These are phyloP conservation scores for Homarus americanus DNA, from an alignment of 1,140 invertebrate species.

Conservation along the genomic window DNA sequence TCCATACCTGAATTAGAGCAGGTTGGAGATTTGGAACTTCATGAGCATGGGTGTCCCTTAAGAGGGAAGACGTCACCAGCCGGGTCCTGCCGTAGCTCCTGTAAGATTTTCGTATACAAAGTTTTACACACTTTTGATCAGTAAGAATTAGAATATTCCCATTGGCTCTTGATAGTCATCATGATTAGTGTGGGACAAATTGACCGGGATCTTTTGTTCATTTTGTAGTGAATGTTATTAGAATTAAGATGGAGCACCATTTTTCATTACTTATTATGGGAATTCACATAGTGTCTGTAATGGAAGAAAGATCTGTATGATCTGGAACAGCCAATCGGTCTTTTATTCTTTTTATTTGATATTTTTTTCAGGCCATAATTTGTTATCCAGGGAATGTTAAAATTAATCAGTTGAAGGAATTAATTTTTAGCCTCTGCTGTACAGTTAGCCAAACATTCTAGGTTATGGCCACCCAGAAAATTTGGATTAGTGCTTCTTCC, in stretches of 20 bases:
- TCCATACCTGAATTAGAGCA: constrained; percentile 74
- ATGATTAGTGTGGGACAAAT: not conserved
- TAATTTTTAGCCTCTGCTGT: too few relatives aligned
- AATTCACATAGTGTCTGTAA: too few relatives aligned
- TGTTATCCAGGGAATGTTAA: too few relatives aligned
- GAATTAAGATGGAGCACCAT: not conserved
- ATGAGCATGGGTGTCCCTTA: constrained; percentile 75
- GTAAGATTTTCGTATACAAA: constrained; percentile 55
- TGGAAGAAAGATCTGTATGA: too few relatives aligned
- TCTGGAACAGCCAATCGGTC: too few relatives aligned
- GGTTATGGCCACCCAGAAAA: too few relatives aligned
- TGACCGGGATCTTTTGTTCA: not conserved
- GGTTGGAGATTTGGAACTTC: constrained; percentile 73
- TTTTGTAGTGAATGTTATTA: not conserved
- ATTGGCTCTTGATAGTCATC: not conserved
- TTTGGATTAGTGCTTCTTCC: too few relatives aligned
- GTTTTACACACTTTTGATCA: constrained; percentile 18
- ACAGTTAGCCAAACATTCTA: too few relatives aligned
- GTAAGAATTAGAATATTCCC: constrained; percentile 14
- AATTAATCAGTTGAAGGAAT: too few relatives aligned
- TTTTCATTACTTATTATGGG: not conserved
- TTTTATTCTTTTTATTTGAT: too few relatives aligned
- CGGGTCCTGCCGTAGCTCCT: constrained; percentile 73
- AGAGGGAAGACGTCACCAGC: constrained; percentile 70
- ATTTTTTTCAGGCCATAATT: too few relatives aligned